Evolutionary conservation across 2,888 invertebrate species (phyloP).

Genomic region (Agrotis clavis): DNA sequence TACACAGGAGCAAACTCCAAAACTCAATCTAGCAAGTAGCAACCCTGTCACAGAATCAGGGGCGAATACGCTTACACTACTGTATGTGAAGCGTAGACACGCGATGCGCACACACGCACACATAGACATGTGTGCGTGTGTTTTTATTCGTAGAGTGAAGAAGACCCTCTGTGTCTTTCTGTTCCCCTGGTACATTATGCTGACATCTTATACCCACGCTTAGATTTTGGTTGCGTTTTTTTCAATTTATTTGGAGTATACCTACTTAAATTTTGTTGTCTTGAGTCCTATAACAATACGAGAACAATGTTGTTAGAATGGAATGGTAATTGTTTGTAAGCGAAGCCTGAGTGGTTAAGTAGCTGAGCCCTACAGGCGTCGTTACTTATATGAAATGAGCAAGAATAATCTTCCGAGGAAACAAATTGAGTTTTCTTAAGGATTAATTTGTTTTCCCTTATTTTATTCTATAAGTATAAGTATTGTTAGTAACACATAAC

Average conservation of each 20-base stretch:
- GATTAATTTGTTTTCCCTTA: not conserved
- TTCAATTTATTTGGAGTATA: slow-evolving; percentile 55
- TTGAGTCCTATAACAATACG: slow-evolving; percentile 34
- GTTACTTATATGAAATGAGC: slow-evolving; percentile 30
- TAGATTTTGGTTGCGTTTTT: slow-evolving; percentile 43
- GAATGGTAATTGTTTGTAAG: slow-evolving; percentile 47
- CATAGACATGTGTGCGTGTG: not conserved
- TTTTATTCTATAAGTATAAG: not conserved
- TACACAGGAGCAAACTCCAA: too few species aligned
- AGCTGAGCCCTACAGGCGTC: slow-evolving; percentile 11
- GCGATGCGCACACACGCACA: too few species aligned
- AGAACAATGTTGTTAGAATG: slow-evolving; percentile 31
- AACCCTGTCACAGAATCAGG: too few species aligned
- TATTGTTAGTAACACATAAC: too few species aligned
- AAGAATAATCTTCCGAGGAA: not conserved
- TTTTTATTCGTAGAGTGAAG: not conserved
- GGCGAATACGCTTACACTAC: too few species aligned
- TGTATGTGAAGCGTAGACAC: not conserved
- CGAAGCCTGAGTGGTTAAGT: slow-evolving; percentile 30
- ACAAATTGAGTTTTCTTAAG: slow-evolving; percentile 21
- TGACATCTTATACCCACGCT: slow-evolving; percentile 5
- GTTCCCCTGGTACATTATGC: not conserved
- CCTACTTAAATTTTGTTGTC: slow-evolving; percentile 35
- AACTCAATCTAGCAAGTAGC: too few species aligned
- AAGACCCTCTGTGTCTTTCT: not conserved